phyloP scores from a whole-genome alignment of 1,140 invertebrate species.

The Calycopis cecrops region DNA sequence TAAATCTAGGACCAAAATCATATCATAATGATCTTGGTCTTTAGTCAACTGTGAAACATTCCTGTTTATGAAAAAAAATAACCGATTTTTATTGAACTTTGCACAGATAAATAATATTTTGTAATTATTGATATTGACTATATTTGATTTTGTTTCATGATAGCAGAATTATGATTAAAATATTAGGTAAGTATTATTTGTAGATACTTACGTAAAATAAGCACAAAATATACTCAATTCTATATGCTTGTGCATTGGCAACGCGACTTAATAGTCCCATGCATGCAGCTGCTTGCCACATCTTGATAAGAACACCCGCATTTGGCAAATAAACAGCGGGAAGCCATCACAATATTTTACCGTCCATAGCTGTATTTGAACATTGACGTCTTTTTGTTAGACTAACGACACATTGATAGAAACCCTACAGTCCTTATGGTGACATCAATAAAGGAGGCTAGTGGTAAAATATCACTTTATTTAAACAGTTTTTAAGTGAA shows the following conservation, averaged over 20 bases:
- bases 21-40: too few relatives aligned
- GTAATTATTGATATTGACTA: too few relatives aligned
- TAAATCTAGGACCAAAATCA: too few relatives aligned
- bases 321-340: constrained; percentile 68
- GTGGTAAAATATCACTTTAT: too few relatives aligned
- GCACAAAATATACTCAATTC: not conserved
- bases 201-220: not conserved
- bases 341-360: constrained; percentile 72
- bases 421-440: not conserved
- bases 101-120: too few relatives aligned
- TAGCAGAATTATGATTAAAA: too few relatives aligned
- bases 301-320: constrained; percentile 66
- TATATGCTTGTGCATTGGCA: not conserved
- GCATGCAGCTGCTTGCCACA: constrained; percentile 55
- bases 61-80: too few relatives aligned
- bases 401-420: constrained; percentile 14
- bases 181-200: constrained; percentile 1
- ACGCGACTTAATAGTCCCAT: constrained; percentile 21
- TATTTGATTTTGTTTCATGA: too few relatives aligned
- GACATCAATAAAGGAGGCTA: too few relatives aligned
- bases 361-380: constrained; percentile 46
- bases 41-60: too few relatives aligned
- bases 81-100: too few relatives aligned
- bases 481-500: too few relatives aligned
- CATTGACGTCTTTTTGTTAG: constrained; percentile 38